Percentiles rank a stretch among this genome's conserved stretches.
phyloP scores from a whole-genome alignment of 2,797 vertebrate genomes.

The Setipinna tenuifilis region DNA sequence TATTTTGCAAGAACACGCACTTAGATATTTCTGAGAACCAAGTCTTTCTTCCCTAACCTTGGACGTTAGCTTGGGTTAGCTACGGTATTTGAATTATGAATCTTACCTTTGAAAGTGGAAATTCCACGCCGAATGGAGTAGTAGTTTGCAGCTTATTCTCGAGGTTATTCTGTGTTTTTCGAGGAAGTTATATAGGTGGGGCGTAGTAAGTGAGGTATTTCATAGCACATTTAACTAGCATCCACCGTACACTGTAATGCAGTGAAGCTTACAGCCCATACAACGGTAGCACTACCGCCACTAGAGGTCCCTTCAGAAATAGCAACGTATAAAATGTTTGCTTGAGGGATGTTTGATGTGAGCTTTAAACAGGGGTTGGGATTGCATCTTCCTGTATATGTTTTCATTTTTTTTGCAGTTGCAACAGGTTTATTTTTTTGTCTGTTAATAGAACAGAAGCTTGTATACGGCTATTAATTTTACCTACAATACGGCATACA shows the following conservation, averaged over 20 bases:
- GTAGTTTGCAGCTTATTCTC: background rate
- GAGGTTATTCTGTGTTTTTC: background rate
- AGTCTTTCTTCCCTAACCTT: background rate
- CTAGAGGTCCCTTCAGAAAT: background rate
- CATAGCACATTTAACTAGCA: slow-evolving; percentile 1
- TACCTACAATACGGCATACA: no score
- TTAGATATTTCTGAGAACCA: background rate
- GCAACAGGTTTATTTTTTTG: background rate
- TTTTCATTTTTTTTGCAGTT: background rate
- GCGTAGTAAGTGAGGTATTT: slow-evolving; percentile 4
- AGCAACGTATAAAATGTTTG: background rate
- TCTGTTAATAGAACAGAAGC: no score
- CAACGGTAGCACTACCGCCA: background rate
- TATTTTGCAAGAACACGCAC: background rate
- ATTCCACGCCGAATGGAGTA: background rate
- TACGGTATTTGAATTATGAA: background rate
- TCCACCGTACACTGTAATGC: background rate
- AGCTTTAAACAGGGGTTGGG: background rate
- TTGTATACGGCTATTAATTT: no score
- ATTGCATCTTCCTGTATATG: background rate
- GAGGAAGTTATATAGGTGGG: background rate
- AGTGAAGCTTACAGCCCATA: background rate
- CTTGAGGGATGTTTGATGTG: background rate
- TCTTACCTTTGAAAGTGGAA: slow-evolving; percentile 5
- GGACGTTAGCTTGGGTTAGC: slow-evolving; percentile 16